Base-by-base conservation (phyloP, 2,888 invertebrate genomes). In the Corbicula japonica region DNA sequence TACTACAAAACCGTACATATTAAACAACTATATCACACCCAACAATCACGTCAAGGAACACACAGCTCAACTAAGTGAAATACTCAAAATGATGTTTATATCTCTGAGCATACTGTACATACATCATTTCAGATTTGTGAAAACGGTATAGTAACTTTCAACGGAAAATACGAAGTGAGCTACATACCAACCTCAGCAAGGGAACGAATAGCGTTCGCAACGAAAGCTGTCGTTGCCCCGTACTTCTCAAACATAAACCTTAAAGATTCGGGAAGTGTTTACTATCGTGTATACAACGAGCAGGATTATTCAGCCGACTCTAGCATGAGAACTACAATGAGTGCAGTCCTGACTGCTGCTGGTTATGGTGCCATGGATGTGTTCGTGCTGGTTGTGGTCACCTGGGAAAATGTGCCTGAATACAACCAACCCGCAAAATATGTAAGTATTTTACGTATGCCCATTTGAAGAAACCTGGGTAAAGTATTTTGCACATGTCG, bases 61-160 rank as follows among this genome's bases (percentile, higher is more conserved):
- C n/a, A n/a, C n/a, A n/a, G n/a, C n/a, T n/a, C n/a, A n/a, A n/a
- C n/a, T n/a, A n/a, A n/a, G n/a, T n/a, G n/a, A n/a, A n/a, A n/a
- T n/a, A n/a, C n/a, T n/a, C n/a, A n/a, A n/a, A n/a, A n/a, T n/a
- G n/a, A n/a, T n/a, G n/a, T n/a, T n/a, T n/a, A n/a, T n/a, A n/a
- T n/a, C n/a, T n/a, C n/a, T n/a, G n/a, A 38, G 15, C 18, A 15
- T 38, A 38, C 18, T 38, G 8, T 56, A 28, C 5, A 56, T 12
- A 26, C 4, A 23, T 38, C 12, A 26, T 61, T 70, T 21, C 60
- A 73, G 73, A 66, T 73, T 28, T 73, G 73, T 44, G 73, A 73
- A 21, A 73, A 73, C 41, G 73, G 73, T n/a, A 73, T 73, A 18
- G 73, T 73, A 1, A 73, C 73, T 6, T 73, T 73, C 58, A 66